Percentiles rank a stretch among this genome's conserved stretches.
Conservation (phyloP, 1,140 invertebrate genomes). For the Lucilia sericata region DNA sequence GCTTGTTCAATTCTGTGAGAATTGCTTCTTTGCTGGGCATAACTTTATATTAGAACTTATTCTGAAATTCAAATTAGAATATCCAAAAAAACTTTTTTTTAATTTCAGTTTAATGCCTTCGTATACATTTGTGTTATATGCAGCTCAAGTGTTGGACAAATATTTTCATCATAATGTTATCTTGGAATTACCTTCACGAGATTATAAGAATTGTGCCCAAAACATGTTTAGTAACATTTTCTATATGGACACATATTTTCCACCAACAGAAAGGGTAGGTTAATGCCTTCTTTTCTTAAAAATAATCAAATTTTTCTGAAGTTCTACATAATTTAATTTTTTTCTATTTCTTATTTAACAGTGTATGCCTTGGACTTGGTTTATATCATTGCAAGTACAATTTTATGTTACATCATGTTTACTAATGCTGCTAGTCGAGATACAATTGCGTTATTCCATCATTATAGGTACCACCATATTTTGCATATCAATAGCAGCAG, state of each 20-base stretch:
- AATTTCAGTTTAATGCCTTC: constrained; percentile 47
- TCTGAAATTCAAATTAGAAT: too few relatives aligned
- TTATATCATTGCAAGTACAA: constrained; percentile 50
- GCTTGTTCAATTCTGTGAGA: too few relatives aligned
- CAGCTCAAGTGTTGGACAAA: constrained; percentile 50
- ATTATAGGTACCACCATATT: constrained; percentile 46
- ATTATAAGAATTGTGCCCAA: constrained; percentile 63
- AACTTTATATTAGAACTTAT: too few relatives aligned
- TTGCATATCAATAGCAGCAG: constrained; percentile 46
- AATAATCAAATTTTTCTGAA: too few relatives aligned
- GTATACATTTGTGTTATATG: constrained; percentile 46
- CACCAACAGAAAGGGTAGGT: constrained; percentile 64
- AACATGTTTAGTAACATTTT: constrained; percentile 68
- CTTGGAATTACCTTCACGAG: constrained; percentile 62
- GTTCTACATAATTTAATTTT: too few relatives aligned
- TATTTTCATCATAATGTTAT: constrained; percentile 63
- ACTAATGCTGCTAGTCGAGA: constrained; percentile 48
- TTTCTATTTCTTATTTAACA: constrained; percentile 2
- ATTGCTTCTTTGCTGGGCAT: too few relatives aligned
- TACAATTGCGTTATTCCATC: constrained; percentile 48
- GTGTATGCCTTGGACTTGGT: constrained; percentile 54
- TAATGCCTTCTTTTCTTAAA: background rate
- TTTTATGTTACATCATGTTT: constrained; percentile 50
- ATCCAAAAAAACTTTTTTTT: background rate
- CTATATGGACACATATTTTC: constrained; percentile 68